Evolutionary conservation across 2,797 vertebrate genomes (phyloP).

Genomic region (Pogoniulus pusillus): DNA sequence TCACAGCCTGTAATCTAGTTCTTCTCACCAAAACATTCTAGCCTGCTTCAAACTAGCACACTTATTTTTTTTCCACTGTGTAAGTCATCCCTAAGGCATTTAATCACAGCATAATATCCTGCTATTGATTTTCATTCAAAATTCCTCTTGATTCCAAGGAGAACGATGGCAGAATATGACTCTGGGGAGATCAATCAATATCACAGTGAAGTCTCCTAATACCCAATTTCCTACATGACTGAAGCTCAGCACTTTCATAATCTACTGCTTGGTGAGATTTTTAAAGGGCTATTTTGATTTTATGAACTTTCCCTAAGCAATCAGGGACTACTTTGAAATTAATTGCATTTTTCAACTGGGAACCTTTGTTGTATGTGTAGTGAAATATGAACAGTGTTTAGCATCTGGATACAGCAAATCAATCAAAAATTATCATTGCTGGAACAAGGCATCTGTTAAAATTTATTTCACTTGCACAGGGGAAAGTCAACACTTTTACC

Average conservation of each 20-base stretch:
- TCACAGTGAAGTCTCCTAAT: neutral
- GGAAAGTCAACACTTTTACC: neutral
- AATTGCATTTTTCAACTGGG: neutral
- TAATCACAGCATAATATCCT: neutral
- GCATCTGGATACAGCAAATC: neutral
- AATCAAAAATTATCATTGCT: neutral
- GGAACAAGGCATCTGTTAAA: neutral
- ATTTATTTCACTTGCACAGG: neutral
- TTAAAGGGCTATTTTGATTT: constrained; percentile 24
- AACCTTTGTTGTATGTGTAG: neutral
- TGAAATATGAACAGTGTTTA: constrained; percentile 15
- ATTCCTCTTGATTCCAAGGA: neutral
- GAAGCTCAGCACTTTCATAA: neutral
- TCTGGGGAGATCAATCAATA: neutral
- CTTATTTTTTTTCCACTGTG: neutral
- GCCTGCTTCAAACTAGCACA: too few species aligned
- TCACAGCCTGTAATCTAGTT: too few species aligned
- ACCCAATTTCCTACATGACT: neutral
- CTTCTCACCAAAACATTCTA: too few species aligned
- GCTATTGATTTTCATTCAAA: constrained; percentile 5
- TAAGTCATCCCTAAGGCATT: neutral
- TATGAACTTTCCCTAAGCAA: neutral
- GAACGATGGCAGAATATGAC: neutral
- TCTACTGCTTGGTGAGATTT: constrained; percentile 6
- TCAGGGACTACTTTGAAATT: neutral